Evolutionary conservation across 2,888 invertebrate species (phyloP).

Genomic region (Siphonodentalium dalli): DNA sequence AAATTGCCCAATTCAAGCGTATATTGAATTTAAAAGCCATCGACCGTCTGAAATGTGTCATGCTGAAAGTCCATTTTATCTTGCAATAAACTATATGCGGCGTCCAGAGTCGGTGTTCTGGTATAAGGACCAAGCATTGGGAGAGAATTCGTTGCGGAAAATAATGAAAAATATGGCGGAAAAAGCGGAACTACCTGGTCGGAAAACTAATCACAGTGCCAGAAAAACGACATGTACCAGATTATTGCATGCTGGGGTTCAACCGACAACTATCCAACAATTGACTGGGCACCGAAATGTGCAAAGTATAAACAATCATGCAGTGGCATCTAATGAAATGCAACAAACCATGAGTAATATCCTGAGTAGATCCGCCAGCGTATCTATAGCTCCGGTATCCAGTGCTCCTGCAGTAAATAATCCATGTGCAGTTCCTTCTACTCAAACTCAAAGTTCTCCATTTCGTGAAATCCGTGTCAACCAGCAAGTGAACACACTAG

Average conservation of each 20-base stretch:
- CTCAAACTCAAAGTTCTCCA: too few species aligned
- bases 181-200: not conserved
- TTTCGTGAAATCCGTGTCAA: too few species aligned
- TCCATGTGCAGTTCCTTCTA: too few species aligned
- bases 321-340: constrained; percentile 7
- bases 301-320: constrained; percentile 5
- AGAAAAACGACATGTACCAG: constrained; percentile 6
- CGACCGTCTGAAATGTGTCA: too few species aligned
- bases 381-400: too few species aligned
- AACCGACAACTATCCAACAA: constrained; percentile 2
- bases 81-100: not conserved
- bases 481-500: too few species aligned
- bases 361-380: too few species aligned
- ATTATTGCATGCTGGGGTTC: constrained; percentile 1
- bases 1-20: constrained; percentile 3
- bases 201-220: constrained; percentile 5
- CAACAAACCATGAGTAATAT: constrained; percentile 4
- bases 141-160: not conserved
- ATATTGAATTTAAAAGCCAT: not conserved
- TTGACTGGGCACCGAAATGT: constrained; percentile 6
- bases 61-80: constrained; percentile 1
- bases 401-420: too few species aligned
- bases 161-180: constrained; percentile 8
- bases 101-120: not conserved
- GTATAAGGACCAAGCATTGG: not conserved